A percentile compares a stretch with the other conserved stretches of the same genome.
phyloP scores from a whole-genome alignment of 2,113 vertebrate species.

The Hypanus sabinus region DNA sequence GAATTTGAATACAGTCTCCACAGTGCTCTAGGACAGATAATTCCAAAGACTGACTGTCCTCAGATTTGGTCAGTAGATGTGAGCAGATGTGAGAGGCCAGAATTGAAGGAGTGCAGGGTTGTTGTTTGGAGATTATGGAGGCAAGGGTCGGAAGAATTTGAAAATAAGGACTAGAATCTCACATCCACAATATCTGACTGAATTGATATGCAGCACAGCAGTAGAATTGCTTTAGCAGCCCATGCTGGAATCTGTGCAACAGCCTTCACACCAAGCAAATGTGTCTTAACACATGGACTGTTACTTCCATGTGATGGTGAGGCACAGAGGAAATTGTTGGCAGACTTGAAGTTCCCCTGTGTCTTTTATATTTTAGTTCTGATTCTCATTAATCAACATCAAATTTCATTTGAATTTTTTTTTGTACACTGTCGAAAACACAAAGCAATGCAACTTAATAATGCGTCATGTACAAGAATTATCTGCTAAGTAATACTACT shows the following conservation, averaged over 20 bases:
- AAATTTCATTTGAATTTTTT: neutral
- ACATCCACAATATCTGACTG: neutral
- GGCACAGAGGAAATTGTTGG: neutral
- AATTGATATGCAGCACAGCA: neutral
- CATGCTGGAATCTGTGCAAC: neutral
- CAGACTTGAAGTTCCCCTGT: neutral
- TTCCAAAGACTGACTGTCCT: neutral
- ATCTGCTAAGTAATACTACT: neutral
- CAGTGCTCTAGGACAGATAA: neutral
- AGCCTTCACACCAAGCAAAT: neutral
- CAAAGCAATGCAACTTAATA: neutral
- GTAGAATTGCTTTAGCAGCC: neutral
- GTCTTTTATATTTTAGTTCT: conserved; percentile 10
- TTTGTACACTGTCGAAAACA: neutral
- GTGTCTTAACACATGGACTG: neutral
- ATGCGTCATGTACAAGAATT: neutral
- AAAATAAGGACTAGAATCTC: neutral
- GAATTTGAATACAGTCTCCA: no score
- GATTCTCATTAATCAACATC: neutral
- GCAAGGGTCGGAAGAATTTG: neutral
- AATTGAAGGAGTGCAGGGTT: neutral
- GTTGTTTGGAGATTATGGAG: neutral
- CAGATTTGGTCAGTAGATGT: no score
- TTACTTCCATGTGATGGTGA: neutral
- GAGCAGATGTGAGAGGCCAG: neutral